Evolutionary conservation across 1,140 invertebrate species (phyloP), one percentile per base, ranked within the genome.

Genomic region (Stenopsyche tienmushanensis): DNA sequence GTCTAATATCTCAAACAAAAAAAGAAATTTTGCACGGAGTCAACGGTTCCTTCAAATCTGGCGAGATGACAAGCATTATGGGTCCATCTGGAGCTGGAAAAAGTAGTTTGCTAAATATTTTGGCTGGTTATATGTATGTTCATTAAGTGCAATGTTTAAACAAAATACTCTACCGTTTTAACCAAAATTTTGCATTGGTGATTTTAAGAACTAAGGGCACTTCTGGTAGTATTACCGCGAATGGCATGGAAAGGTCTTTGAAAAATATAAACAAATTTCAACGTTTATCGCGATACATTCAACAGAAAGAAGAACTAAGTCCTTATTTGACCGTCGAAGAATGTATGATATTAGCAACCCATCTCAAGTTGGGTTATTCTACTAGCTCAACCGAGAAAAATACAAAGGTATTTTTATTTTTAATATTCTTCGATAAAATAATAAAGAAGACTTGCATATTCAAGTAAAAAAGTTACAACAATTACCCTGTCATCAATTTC

Each of bases 1-100:
- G n/a, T n/a, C n/a, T n/a, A n/a, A n/a, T 69, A 59, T 72, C 71
- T 64, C 54, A 77, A 88, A 85, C 80, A 67, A 72, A 77, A 23
- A 87, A 85, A 71, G 80, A 83, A 44, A 87, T 89, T 63, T 72
- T 89, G 3, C 83, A 88, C 71, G 81, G 81, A 20, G 81, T 88
- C 1, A 82, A 80, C 44, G 87, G 87, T 18, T 77, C 75, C 55
- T 87, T 89, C 73, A 84, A 82, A 65, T 84, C 86, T 3, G 89
- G 89, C 13, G 81, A 90, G 67, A 73, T 91, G 53, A 88, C 88
- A 0, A 88, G 88, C 25, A 90, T 91, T 54, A 91, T 93, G 89
- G 91, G 93, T 7, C 92, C 92, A 0, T 93, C 90, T 0, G 93
- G 93, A 10, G 91, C 92, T 18, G 93, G 92, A 13, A 95, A 95